Evolutionary conservation across 2,797 vertebrate species (phyloP), one percentile per base, ranked within the genome.

Genomic region (Catostomus latipinnis): DNA sequence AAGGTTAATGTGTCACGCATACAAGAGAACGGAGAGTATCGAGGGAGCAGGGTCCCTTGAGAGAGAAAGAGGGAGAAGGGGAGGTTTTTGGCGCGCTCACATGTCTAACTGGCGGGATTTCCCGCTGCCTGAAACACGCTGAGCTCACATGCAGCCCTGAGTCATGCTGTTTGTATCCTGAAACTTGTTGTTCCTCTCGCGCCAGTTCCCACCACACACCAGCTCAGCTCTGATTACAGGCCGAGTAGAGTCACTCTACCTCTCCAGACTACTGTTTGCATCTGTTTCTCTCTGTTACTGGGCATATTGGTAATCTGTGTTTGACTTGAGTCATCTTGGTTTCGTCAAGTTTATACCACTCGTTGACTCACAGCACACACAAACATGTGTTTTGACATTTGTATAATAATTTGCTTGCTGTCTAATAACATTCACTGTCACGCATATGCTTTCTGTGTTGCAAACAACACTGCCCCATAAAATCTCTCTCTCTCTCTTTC

Each of bases 1-100:
- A 13, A 75, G 86, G 88, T 90, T 93, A 93, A 93, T 92, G 89
- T 92, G 91, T 90, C 92, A 92, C 88, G 76, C 84, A 81, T 74
- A 82, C 88, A 81, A 78, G 78, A 70, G 78, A 82, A 14, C 6
- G 1, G 34, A 50, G 63, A 68, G 45, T 6, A 46, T 54, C 86
- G 45, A 75, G 82, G 86, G 79, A 75, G 84, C 45, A 22, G 80
- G 71, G 85, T 83, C 58, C 53, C 70, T 60, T 72, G 12, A 76
- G 56, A 52, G 80, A 43, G 34, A 34, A 34, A 34, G 53, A 62
- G 69, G 84, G 86, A 85, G 82, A 83, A 82, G 86, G 88, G 84
- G 56, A 73, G 67, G 70, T n/a, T 87, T 89, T 92, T 34, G 34
- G 34, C 84, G 89, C 91, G 62, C 88, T 89, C 90, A 90, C 86